phyloP scores from a whole-genome alignment of 30 jellyfish, hydroid and myxozoan species.

The Chironex yamaguchii region DNA sequence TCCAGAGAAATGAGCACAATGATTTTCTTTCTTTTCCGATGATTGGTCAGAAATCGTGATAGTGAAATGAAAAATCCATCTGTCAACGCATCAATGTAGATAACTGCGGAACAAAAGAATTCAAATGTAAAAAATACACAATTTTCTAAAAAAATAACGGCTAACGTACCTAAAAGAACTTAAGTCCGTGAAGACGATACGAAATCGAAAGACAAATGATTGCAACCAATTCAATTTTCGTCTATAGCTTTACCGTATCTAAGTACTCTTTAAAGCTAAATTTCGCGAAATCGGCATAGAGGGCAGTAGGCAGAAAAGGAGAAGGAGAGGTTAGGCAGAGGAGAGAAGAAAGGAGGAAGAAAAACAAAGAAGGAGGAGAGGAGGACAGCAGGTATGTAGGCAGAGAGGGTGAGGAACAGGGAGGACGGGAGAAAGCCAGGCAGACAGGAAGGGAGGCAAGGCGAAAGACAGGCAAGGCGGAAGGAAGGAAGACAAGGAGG shows the following conservation, averaged over 20 bases:
- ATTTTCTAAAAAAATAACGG: no score
- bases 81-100: slow-evolving; percentile 56
- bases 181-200: no score
- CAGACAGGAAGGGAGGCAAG: background rate
- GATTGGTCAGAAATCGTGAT: background rate
- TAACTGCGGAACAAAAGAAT: slow-evolving; percentile 6
- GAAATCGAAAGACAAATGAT: no score
- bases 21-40: background rate
- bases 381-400: background rate
- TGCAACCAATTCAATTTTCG: no score
- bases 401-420: background rate
- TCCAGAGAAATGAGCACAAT: slow-evolving; percentile 34
- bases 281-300: background rate
- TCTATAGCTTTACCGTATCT: no score
- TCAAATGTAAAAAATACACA: background rate
- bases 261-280: no score
- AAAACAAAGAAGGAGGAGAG: no score
- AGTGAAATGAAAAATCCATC: slow-evolving; percentile 55
- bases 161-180: no score
- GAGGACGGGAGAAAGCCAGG: background rate
- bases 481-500: background rate
- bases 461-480: background rate
- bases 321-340: background rate
- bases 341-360: no score
- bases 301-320: background rate